Conservation (phyloP, 2,113 vertebrate genomes). For the Pristiophorus japonicus region DNA sequence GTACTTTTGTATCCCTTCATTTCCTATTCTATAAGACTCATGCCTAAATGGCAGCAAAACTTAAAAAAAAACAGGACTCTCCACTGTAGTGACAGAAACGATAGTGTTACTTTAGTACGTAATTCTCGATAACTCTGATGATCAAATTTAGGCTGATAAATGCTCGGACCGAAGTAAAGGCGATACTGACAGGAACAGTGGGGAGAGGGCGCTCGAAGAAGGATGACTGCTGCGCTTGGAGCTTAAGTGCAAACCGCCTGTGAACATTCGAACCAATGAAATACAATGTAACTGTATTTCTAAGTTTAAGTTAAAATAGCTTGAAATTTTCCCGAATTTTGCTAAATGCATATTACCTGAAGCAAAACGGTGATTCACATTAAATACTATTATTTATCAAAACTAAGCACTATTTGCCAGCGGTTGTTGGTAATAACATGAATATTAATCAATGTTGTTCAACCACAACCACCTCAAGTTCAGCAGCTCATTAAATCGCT, state of each 20-base stretch:
- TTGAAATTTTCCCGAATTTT: neutral
- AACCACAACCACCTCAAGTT: neutral
- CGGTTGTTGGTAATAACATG: neutral
- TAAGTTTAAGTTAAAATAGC: neutral
- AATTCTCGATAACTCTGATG: neutral
- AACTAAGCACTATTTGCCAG: neutral
- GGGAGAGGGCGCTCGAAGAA: conserved; percentile 30
- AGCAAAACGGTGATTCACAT: neutral
- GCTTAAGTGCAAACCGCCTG: neutral
- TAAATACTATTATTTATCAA: neutral
- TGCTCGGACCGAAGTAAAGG: neutral
- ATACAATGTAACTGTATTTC: neutral
- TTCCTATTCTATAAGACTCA: conserved; percentile 53
- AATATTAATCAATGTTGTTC: neutral
- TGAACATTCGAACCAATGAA: neutral
- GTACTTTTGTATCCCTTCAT: neutral
- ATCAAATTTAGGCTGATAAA: neutral
- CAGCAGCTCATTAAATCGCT: neutral
- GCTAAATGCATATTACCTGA: too few species aligned
- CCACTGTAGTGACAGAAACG: neutral
- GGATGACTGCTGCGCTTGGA: neutral
- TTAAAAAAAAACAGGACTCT: conserved; percentile 68
- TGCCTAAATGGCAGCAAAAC: conserved; percentile 60
- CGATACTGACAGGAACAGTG: neutral
- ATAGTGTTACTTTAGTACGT: neutral